Conservation (phyloP, 53 echinoderm and acorn worm genomes). For the Patiria pectinifera region DNA sequence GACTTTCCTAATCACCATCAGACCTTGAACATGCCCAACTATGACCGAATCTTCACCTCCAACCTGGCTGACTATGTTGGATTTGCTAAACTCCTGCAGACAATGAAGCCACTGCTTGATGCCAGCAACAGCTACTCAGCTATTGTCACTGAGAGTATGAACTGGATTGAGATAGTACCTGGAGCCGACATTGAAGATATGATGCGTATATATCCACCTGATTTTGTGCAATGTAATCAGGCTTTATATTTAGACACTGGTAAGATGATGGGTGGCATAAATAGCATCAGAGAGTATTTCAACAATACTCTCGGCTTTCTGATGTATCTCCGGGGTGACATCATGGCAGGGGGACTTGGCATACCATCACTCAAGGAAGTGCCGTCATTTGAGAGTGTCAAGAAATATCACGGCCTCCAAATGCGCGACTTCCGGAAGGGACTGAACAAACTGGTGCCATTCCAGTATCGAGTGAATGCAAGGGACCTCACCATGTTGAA, state of each 20-base stretch:
- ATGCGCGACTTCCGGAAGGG: constrained; percentile 74
- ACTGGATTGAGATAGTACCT: constrained; percentile 10
- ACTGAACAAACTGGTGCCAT: constrained; percentile 71
- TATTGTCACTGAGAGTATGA: constrained; percentile 53
- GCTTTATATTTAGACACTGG: neutral
- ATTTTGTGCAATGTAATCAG: neutral
- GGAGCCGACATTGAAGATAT: neutral
- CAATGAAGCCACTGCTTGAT: constrained; percentile 32
- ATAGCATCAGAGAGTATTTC: constrained; percentile 7
- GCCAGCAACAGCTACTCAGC: constrained; percentile 31
- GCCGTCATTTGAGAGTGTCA: neutral
- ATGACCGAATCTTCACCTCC: constrained; percentile 62
- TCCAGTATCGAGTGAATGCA: constrained; percentile 54
- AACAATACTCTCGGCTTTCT: constrained; percentile 5
- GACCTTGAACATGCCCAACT: constrained; percentile 10
- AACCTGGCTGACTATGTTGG: constrained; percentile 56
- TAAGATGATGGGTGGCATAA: neutral
- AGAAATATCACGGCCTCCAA: constrained; percentile 55
- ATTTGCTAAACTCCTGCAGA: constrained; percentile 29
- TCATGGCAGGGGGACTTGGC: constrained; percentile 23
- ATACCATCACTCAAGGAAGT: neutral
- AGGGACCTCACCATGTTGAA: constrained; percentile 45
- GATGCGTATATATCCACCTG: neutral
- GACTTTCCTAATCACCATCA: constrained; percentile 3
- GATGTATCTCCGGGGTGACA: neutral